A percentile compares a stretch with the other conserved stretches of the same genome.
Conservation (phyloP, 2,888 invertebrate species). For the Rhopalosiphum nymphaeae region DNA sequence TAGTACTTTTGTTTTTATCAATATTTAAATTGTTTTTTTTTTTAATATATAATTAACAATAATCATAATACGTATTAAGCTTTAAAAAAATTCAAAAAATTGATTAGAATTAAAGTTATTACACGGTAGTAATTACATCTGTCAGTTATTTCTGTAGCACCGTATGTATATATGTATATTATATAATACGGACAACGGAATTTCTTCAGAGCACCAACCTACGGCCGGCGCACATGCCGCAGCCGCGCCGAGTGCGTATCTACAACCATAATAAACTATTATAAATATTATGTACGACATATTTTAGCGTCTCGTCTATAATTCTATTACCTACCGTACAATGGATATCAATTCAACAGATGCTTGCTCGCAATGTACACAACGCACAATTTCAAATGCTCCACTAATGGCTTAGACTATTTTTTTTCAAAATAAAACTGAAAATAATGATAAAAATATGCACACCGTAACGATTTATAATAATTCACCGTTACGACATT, state of each 20-base stretch:
- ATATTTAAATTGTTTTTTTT: background rate
- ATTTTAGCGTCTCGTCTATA: background rate
- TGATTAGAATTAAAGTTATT: background rate
- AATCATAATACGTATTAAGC: background rate
- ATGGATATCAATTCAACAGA: background rate
- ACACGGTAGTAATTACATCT: background rate
- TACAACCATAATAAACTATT: background rate
- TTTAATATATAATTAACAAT: background rate
- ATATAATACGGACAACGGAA: background rate
- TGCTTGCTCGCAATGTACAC: background rate
- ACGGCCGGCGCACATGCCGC: background rate
- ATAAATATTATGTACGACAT: background rate
- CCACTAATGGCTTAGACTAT: background rate
- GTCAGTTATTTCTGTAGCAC: background rate
- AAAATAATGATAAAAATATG: constrained; percentile 12
- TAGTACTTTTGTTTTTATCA: background rate
- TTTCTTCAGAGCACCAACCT: background rate
- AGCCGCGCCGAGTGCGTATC: background rate
- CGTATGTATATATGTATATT: background rate
- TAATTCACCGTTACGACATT: background rate
- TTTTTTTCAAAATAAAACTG: background rate
- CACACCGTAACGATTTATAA: constrained; percentile 4
- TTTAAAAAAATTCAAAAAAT: background rate
- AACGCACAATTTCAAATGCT: background rate
- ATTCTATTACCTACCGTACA: background rate